A percentile compares a stretch with the other conserved stretches of the same genome.
Evolutionary conservation across 2,113 vertebrate species (phyloP).

Genomic region (Nycticebus coucang): DNA sequence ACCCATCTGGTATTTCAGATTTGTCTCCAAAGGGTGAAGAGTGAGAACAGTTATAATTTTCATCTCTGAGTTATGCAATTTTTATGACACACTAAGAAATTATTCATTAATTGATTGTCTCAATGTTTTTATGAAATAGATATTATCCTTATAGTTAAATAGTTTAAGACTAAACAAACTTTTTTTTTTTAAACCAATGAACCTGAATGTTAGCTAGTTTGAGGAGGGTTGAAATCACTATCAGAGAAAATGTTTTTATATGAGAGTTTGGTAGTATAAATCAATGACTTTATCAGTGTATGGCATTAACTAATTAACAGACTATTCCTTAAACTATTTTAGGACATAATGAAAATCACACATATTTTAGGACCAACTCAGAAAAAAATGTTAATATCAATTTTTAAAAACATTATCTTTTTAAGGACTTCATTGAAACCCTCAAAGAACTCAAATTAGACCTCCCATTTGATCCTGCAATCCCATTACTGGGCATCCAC

Average conservation of each 20-base stretch:
- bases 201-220: conserved; percentile 2
- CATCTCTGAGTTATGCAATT: not conserved
- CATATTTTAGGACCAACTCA: not conserved
- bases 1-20: conserved; percentile 23
- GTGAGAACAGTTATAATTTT: conserved; percentile 58
- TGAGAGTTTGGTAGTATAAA: not conserved
- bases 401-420: not conserved
- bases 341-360: not conserved
- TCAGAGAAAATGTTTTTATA: not conserved
- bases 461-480: no score
- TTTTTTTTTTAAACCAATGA: not conserved
- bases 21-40: conserved; percentile 34
- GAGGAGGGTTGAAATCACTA: conserved; percentile 1
- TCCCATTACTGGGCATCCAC: no score
- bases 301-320: not conserved
- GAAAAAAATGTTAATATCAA: not conserved
- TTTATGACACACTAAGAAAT: conserved; percentile 39
- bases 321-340: conserved; percentile 8
- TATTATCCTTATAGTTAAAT: conserved; percentile 55
- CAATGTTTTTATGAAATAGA: conserved; percentile 37
- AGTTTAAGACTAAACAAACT: conserved; percentile 51
- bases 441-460: no score
- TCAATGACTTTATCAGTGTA: not conserved
- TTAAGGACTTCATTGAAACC: not conserved
- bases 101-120: conserved; percentile 46